phyloP scores from a whole-genome alignment of 2,888 invertebrate genomes.

The Torymus texanus region DNA sequence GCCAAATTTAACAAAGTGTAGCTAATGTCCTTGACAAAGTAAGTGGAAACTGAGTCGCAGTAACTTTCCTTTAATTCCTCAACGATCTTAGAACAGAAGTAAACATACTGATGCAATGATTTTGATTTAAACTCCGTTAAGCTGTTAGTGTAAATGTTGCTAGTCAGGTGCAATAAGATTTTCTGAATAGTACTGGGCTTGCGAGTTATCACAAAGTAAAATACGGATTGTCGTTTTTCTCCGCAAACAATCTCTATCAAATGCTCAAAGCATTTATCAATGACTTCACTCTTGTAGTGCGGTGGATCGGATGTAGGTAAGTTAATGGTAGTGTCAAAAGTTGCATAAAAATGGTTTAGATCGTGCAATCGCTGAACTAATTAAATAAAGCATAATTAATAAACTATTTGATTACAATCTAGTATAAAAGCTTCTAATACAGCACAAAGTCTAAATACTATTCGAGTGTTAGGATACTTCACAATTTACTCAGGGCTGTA shows the following conservation, averaged over 20 bases:
- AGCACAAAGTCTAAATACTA: too few relatives aligned
- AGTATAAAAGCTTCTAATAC: too few relatives aligned
- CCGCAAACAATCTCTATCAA: conserved; percentile 75
- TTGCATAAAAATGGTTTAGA: conserved; percentile 74
- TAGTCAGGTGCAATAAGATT: conserved; percentile 77
- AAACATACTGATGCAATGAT: conserved; percentile 78
- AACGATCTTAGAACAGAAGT: conserved; percentile 76
- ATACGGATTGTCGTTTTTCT: conserved; percentile 68
- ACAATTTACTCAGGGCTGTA: too few relatives aligned
- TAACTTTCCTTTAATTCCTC: conserved; percentile 70
- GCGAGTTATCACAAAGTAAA: conserved; percentile 65
- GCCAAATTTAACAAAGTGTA: conserved; percentile 78
- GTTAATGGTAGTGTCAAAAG: conserved; percentile 70
- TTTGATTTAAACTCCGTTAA: conserved; percentile 76
- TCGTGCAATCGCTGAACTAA: conserved; percentile 70
- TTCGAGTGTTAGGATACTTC: too few relatives aligned
- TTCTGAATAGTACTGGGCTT: conserved; percentile 77
- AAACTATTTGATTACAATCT: neutral
- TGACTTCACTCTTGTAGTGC: conserved; percentile 73
- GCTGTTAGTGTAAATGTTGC: conserved; percentile 74
- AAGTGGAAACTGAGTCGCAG: conserved; percentile 76
- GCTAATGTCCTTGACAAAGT: conserved; percentile 78
- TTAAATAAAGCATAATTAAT: conserved; percentile 12
- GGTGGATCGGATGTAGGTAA: conserved; percentile 73
- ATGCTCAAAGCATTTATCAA: conserved; percentile 74